Conservation (phyloP, 2,797 vertebrate species). For the Rhinella marina region DNA sequence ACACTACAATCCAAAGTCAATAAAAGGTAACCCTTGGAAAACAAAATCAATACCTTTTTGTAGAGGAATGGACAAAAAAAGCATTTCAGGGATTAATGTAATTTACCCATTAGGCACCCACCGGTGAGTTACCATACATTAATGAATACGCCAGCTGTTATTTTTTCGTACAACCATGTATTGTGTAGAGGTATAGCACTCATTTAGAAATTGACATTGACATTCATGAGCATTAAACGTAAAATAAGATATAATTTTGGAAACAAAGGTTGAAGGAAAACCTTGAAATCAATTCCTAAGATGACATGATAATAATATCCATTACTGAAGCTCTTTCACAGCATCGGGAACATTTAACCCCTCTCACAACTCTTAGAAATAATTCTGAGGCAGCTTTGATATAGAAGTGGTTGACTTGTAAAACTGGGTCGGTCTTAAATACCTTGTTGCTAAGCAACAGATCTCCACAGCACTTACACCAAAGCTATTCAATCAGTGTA, state of each 20-base stretch:
- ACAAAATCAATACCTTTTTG: neutral
- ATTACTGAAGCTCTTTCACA: neutral
- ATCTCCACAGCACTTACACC: slow-evolving; percentile 36
- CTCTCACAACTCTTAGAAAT: slow-evolving; percentile 4
- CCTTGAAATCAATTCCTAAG: slow-evolving; percentile 29
- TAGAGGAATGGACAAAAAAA: neutral
- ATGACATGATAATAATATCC: slow-evolving; percentile 48
- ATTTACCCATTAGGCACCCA: slow-evolving; percentile 14
- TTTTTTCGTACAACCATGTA: neutral
- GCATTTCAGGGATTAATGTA: neutral
- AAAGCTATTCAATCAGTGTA: slow-evolving; percentile 53
- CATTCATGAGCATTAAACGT: slow-evolving; percentile 31
- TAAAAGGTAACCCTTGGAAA: no score
- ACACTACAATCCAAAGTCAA: no score
- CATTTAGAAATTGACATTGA: slow-evolving; percentile 36
- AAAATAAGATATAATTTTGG: slow-evolving; percentile 34
- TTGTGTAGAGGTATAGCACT: neutral
- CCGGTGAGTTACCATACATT: neutral
- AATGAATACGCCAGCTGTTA: neutral
- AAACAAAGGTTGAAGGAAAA: slow-evolving; percentile 36
- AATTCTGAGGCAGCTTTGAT: slow-evolving; percentile 31
- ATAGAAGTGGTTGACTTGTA: slow-evolving; percentile 39
- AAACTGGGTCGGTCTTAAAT: slow-evolving; percentile 56
- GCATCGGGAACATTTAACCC: slow-evolving; percentile 38
- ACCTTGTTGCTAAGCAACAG: slow-evolving; percentile 55